These are phyloP conservation scores for Nyctereutes procyonoides DNA, from an alignment of 2,113 vertebrate species.

Conservation along the genomic window DNA sequence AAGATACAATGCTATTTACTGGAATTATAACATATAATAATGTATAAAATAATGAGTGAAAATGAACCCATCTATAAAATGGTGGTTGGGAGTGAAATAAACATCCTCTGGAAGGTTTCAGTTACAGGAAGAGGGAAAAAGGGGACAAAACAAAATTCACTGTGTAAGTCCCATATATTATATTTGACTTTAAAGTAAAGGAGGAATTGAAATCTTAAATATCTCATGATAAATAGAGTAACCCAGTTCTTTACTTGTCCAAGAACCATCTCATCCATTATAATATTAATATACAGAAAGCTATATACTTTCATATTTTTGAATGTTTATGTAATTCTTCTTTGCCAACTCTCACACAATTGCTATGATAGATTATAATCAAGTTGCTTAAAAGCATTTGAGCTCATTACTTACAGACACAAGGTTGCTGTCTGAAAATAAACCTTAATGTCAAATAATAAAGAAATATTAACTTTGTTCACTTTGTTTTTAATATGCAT, in stretches of 20 bases:
- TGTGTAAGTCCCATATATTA: not conserved
- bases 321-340: conserved; percentile 30
- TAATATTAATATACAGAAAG: not conserved
- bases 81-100: not conserved
- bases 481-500: not conserved
- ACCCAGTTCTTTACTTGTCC: conserved; percentile 40
- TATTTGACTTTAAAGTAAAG: conserved; percentile 1
- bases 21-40: not conserved
- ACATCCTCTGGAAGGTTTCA: not conserved
- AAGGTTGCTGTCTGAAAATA: conserved; percentile 26
- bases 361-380: conserved; percentile 56
- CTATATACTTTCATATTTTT: conserved; percentile 27
- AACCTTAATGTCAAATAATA: conserved; percentile 52
- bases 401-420: conserved; percentile 45
- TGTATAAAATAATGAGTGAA: not conserved
- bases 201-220: conserved; percentile 41
- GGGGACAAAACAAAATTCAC: not conserved
- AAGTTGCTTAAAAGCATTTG: conserved; percentile 44
- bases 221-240: conserved; percentile 8
- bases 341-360: not conserved
- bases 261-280: not conserved
- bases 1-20: not conserved
- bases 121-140: not conserved
- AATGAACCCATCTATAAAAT: not conserved
- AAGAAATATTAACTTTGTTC: not conserved